Evolutionary conservation across 2,888 invertebrate species (phyloP), one percentile per base, ranked within the genome.

Genomic region (Thecocarcelia acutangulata): DNA sequence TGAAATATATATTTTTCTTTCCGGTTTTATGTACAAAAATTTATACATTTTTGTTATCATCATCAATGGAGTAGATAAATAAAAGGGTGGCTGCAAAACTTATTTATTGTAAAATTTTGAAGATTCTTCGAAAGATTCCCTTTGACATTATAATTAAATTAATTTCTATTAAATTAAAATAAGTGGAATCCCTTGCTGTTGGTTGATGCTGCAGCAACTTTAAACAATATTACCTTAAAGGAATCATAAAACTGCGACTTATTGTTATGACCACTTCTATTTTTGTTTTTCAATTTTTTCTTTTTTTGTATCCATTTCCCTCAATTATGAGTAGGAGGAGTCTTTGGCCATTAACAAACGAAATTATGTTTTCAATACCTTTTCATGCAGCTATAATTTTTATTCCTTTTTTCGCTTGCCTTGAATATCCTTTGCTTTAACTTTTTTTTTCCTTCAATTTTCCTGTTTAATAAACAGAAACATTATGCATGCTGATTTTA

Each of bases 321-420:
- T 46, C 13, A 17, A 40, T 42, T 48, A 2, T 5, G n/a, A 24
- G 6, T 46, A 37, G 13, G 15, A 37, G 46, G 19, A n/a, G 11
- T 28, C 17, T 21, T 37, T 73, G 64, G 48, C 40, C 64, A 74
- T 74, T 66, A 58, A 66, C 37, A 56, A 74, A 66, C 48, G 48
- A 74, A 74, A 58, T 66, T 58, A 58, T 64, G 56, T 66, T 74
- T 74, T 66, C 74, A 58, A 66, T 66, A 74, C 74, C 46, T 74
- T 64, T 58, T 24, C 33, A 33, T 33, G 5, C 19, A 24, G 56
- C 58, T 66, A 64, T 64, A 74, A 74, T 63, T 66, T 48, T 68
- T 8, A 8, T 33, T 33, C 1, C 8, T 56, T 37, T 28, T 66
- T 61, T 66, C 40, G 58, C 40, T 66, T 74, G 17, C n/a, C 24